A percentile compares a stretch with the other conserved stretches of the same genome.
Conservation (phyloP, 2,888 invertebrate genomes). For the Drosophila heteroneura region DNA sequence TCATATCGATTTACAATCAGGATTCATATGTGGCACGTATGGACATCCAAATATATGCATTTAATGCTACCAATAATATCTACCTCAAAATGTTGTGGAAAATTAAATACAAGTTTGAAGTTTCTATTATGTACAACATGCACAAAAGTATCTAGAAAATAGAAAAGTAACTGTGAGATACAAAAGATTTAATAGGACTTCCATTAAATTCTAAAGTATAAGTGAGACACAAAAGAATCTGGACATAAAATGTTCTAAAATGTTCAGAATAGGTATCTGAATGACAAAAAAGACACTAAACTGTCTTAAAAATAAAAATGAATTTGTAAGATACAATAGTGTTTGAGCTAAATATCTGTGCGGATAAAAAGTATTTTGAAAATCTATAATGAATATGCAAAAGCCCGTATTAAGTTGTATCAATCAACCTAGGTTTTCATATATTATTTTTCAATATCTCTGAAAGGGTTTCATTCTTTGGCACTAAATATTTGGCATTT, state of each 20-base stretch:
- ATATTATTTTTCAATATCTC: neutral
- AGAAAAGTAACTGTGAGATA: neutral
- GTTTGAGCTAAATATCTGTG: neutral
- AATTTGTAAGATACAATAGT: neutral
- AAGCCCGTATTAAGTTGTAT: neutral
- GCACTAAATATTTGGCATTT: neutral
- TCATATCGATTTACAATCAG: slow-evolving; percentile 32
- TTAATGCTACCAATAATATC: neutral
- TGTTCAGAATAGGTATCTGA: neutral
- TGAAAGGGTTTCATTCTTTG: neutral
- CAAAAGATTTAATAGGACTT: neutral
- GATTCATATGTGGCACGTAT: neutral
- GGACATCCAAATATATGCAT: neutral
- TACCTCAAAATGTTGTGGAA: neutral
- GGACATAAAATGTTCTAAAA: neutral
- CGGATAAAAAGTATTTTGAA: neutral
- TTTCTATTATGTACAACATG: neutral
- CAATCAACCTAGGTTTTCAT: neutral
- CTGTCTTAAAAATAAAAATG: neutral
- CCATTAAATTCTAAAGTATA: neutral
- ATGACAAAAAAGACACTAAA: neutral
- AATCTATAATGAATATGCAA: neutral
- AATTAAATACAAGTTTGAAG: neutral
- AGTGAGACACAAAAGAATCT: neutral
- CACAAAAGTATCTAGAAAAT: neutral